Percentiles rank a stretch among this genome's conserved stretches.
These are phyloP conservation scores for Myxocyprinus asiaticus DNA, from an alignment of 2,113 vertebrate species.

Conservation along the genomic window DNA sequence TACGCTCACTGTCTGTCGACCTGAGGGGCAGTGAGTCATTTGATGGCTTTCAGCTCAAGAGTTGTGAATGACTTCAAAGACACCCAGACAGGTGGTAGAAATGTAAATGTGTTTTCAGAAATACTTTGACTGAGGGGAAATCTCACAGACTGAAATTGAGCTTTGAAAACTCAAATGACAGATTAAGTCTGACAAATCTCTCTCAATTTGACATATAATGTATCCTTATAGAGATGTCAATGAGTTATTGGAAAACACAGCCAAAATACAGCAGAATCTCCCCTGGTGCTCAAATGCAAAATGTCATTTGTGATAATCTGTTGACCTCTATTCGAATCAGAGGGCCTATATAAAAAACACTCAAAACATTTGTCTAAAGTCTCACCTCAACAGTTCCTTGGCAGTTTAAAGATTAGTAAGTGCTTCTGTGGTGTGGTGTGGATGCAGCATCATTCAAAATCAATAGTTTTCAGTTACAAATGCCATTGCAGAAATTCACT, in stretches of 20 bases:
- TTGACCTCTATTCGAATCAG: too few species aligned
- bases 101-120: neutral
- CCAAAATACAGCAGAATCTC: neutral
- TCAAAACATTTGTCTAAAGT: too few species aligned
- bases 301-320: too few species aligned
- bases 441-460: too few species aligned
- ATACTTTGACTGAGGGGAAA: neutral
- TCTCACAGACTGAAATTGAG: neutral
- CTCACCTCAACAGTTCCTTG: too few species aligned
- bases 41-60: conserved; percentile 17
- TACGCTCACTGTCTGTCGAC: neutral
- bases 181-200: too few species aligned
- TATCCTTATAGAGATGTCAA: neutral
- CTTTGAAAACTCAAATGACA: neutral
- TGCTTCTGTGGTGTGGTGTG: neutral
- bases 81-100: conserved; percentile 11
- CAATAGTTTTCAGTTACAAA: too few species aligned
- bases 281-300: too few species aligned
- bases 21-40: conserved; percentile 24
- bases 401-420: neutral
- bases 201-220: neutral
- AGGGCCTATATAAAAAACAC: too few species aligned
- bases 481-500: too few species aligned
- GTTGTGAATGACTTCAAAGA: conserved; percentile 3
- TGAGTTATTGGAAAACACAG: neutral